These are phyloP conservation scores for Montipora capitata DNA, from an alignment of 92 coral and sea anemone genomes.

Conservation along the genomic window DNA sequence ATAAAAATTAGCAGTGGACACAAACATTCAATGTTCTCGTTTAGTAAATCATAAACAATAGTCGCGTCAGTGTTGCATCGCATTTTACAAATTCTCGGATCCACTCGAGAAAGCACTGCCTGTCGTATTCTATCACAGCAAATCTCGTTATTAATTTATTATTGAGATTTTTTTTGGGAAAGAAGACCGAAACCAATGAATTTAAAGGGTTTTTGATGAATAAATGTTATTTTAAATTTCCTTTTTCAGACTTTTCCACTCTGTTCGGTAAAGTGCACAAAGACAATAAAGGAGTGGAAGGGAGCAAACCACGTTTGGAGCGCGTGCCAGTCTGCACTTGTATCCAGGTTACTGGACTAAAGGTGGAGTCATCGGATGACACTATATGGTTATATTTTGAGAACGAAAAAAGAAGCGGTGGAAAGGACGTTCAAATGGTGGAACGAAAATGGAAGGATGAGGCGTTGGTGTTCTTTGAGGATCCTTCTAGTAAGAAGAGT, in stretches of 20 bases:
- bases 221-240: constrained; percentile 49
- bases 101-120: too few relatives aligned
- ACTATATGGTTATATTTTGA: constrained; percentile 65
- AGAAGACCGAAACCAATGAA: too few relatives aligned
- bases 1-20: too few relatives aligned
- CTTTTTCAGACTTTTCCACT: constrained; percentile 17
- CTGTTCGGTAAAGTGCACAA: constrained; percentile 35
- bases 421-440: constrained; percentile 42
- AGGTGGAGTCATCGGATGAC: constrained; percentile 40
- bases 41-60: too few relatives aligned
- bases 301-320: constrained; percentile 62
- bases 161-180: too few relatives aligned
- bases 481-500: constrained; percentile 59
- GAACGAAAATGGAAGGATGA: constrained; percentile 32
- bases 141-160: too few relatives aligned
- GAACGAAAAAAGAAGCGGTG: constrained; percentile 58
- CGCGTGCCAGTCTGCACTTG: constrained; percentile 65
- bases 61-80: too few relatives aligned
- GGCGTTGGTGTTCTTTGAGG: constrained; percentile 71
- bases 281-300: constrained; percentile 52
- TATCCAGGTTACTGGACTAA: constrained; percentile 59
- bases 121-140: too few relatives aligned
- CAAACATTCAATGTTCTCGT: too few relatives aligned
- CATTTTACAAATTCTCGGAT: too few relatives aligned
- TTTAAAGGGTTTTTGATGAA: too few relatives aligned